Evolutionary conservation across 2,888 invertebrate species (phyloP).

Genomic region (Hypercompe scribonia): DNA sequence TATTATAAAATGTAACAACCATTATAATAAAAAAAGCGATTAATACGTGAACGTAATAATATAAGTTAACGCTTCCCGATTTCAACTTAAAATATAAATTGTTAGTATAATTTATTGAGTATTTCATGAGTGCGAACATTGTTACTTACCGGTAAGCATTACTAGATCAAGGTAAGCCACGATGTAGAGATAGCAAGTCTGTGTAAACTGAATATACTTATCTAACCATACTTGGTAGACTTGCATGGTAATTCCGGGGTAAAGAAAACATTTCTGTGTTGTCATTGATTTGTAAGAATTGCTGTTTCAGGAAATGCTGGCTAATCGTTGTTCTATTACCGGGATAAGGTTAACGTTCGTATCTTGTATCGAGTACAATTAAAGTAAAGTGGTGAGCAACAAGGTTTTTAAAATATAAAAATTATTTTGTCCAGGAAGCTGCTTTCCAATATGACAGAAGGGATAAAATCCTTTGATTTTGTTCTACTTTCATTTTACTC

Average conservation of each 20-base stretch:
- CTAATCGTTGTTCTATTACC: neutral
- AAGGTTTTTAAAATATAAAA: no score
- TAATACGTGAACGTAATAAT: neutral
- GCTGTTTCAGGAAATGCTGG: neutral
- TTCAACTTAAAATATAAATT: neutral
- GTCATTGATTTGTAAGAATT: conserved; percentile 33
- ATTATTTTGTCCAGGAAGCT: no score
- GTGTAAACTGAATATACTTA: conserved; percentile 30
- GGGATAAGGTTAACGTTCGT: neutral
- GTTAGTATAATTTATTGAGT: conserved; percentile 35
- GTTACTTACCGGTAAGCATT: conserved; percentile 40
- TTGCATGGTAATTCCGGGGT: conserved; percentile 33
- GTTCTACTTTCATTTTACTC: no score
- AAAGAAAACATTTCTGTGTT: conserved; percentile 42
- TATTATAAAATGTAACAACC: neutral
- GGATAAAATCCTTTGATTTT: no score
- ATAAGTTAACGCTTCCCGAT: neutral
- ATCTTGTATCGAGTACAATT: neutral
- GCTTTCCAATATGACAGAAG: no score
- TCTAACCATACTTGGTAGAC: conserved; percentile 22
- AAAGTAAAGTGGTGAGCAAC: no score
- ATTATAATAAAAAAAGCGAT: neutral
- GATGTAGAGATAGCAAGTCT: conserved; percentile 38
- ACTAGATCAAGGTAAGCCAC: conserved; percentile 65
- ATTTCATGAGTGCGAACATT: conserved; percentile 44